phyloP scores from a whole-genome alignment of 2,797 vertebrate species.

The Spinibarbus caldwelli region DNA sequence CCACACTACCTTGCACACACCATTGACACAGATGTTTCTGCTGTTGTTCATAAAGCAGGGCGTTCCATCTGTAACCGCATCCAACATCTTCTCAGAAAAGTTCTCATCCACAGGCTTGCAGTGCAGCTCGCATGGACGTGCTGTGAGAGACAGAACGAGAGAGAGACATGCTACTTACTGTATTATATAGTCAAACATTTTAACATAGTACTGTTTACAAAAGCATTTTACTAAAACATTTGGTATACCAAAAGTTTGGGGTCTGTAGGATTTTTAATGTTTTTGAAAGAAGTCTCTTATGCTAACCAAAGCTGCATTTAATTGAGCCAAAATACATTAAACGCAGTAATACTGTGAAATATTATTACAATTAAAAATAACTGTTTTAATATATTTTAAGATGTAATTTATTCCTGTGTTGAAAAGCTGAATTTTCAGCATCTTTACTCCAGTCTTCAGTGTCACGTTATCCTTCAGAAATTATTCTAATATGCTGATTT shows the following conservation, averaged over 20 bases:
- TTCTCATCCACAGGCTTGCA: slow-evolving; percentile 85
- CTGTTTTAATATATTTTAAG: background rate
- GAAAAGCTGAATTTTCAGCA: background rate
- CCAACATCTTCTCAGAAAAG: slow-evolving; percentile 95
- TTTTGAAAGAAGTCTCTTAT: background rate
- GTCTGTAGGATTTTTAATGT: background rate
- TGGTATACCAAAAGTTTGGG: background rate
- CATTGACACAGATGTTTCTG: slow-evolving; percentile 94
- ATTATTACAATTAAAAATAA: background rate
- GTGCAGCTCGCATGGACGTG: slow-evolving; percentile 90
- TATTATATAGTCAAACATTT: background rate
- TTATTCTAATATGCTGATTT: background rate
- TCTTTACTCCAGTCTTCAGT: background rate
- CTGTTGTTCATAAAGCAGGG: slow-evolving; percentile 91
- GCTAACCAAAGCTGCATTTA: background rate
- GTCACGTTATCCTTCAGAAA: slow-evolving; percentile 1
- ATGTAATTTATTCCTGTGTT: background rate
- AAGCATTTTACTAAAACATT: background rate
- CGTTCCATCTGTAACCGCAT: slow-evolving; percentile 93
- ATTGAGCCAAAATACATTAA: background rate
- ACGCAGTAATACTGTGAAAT: background rate
- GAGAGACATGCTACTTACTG: background rate
- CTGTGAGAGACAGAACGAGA: slow-evolving; percentile 68
- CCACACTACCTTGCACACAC: slow-evolving; percentile 98
- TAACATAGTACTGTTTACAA: background rate